A percentile compares a stretch with the other conserved stretches of the same genome.
These are phyloP conservation scores for Chalcosyrphus nemorum DNA, from an alignment of 2,888 invertebrate genomes.

Conservation along the genomic window DNA sequence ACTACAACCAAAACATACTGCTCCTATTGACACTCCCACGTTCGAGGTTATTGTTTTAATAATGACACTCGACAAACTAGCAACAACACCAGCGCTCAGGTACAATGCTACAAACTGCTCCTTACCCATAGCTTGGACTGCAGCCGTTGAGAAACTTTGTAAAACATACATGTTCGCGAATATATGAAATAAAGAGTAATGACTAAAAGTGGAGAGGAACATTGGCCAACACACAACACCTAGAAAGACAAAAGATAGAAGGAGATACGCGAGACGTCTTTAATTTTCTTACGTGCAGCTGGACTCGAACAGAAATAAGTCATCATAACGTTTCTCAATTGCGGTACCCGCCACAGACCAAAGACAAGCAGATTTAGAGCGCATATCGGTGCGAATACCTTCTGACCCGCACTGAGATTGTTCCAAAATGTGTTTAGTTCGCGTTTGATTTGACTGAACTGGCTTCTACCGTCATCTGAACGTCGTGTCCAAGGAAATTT, in stretches of 20 bases:
- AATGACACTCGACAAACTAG: constrained; percentile 92
- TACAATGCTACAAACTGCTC: constrained; percentile 97
- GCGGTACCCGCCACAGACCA: constrained; percentile 90
- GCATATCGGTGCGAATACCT: constrained; percentile 91
- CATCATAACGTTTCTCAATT: constrained; percentile 88
- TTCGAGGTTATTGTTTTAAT: constrained; percentile 88
- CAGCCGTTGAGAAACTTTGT: constrained; percentile 87
- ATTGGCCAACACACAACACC: constrained; percentile 92
- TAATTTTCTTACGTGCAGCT: constrained; percentile 85
- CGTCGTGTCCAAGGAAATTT: constrained; percentile 77
- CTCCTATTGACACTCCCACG: constrained; percentile 93
- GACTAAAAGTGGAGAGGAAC: constrained; percentile 97
- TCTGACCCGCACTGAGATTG: constrained; percentile 87
- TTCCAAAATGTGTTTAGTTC: constrained; percentile 85
- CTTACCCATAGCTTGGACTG: constrained; percentile 89
- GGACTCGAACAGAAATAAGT: constrained; percentile 94
- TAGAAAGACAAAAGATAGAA: constrained; percentile 80
- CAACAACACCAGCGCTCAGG: constrained; percentile 92
- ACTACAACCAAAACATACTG: constrained; percentile 85
- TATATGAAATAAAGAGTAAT: constrained; percentile 92
- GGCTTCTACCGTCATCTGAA: constrained; percentile 72
- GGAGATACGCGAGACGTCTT: too few relatives aligned
- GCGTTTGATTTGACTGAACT: constrained; percentile 76
- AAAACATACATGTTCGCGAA: constrained; percentile 98
- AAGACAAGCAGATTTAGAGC: constrained; percentile 91